Evolutionary conservation across 1,140 invertebrate genomes (phyloP), one percentile per base, ranked within the genome.

Genomic region (Euwallacea similis): DNA sequence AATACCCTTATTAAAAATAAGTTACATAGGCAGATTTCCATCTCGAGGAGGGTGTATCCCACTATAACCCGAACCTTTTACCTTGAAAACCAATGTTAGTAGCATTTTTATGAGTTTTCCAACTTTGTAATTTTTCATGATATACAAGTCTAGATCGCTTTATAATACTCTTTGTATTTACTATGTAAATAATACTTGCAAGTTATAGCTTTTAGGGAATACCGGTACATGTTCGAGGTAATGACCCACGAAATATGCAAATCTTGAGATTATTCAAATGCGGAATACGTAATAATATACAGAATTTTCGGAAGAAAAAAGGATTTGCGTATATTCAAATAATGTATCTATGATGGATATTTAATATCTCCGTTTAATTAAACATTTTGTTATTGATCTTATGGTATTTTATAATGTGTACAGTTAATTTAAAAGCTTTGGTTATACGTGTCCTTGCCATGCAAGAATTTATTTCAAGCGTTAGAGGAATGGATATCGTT

Each of bases 351-450:
- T 33, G 21, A 33, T 33, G 21, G 21, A 33, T 33, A 33, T 33
- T 33, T 33, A 33, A 33, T 33, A 33, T 33, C 21, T 33, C 21
- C n/a, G n/a, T 33, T 33, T 33, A 33, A 33, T 33, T 54, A 73
- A 50, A 60, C 13, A 76, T 72, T 76, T 73, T 16, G 72, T 72
- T 76, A 71, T 76, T 76, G 65, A 63, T 71, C 66, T 66, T 71
- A 71, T 76, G 67, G 75, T 76, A 77, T 72, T 74, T 74, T 73
- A 76, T 74, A 69, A 58, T 73, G 71, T 77, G 76, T 77, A 77
- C 76, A 77, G 76, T 77, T 76, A 67, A 64, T 64, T 71, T 73
- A 42, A 59, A 54, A 1, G 42, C 2, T 73, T 61, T 43, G 53
- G 42, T 66, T 74, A 68, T 58, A 54, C 21, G 64, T 33, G 61